These are phyloP conservation scores for Sycophila sp. DNA, from an alignment of 1,140 invertebrate genomes.

Conservation along the genomic window DNA sequence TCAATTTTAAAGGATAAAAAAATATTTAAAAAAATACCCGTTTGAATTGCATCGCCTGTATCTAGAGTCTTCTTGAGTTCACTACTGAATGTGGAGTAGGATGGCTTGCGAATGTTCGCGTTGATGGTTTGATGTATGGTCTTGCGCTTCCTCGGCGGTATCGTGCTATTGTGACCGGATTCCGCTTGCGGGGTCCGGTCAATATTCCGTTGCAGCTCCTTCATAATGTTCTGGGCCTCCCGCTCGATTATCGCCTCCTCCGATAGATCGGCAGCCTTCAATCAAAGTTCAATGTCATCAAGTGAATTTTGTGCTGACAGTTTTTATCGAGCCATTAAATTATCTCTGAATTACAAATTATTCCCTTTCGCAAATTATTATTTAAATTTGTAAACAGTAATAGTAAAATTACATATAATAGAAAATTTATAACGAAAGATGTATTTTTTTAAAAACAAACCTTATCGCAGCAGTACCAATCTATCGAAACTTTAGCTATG, in stretches of 20 bases:
- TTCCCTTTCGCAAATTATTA: too few relatives aligned
- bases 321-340: too few relatives aligned
- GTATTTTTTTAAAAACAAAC: constrained; percentile 35
- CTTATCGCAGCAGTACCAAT: constrained; percentile 43
- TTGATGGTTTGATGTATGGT: constrained; percentile 49
- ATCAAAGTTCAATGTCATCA: too few relatives aligned
- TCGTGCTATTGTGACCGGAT: constrained; percentile 33
- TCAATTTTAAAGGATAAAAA: too few relatives aligned
- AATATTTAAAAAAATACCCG: too few relatives aligned
- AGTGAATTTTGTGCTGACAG: too few relatives aligned
- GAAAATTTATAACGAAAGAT: too few relatives aligned
- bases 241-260: constrained; percentile 68
- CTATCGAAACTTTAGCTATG: constrained; percentile 70
- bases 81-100: background rate
- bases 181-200: constrained; percentile 50
- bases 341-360: too few relatives aligned
- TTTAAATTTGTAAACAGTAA: too few relatives aligned
- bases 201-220: constrained; percentile 69
- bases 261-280: constrained; percentile 62
- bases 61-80: background rate
- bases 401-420: too few relatives aligned
- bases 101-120: background rate
- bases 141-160: constrained; percentile 48
- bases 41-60: too few relatives aligned
- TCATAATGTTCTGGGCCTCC: constrained; percentile 71